Evolutionary conservation across 2,797 vertebrate species (phyloP).

Genomic region (Oryzias sinensis): DNA sequence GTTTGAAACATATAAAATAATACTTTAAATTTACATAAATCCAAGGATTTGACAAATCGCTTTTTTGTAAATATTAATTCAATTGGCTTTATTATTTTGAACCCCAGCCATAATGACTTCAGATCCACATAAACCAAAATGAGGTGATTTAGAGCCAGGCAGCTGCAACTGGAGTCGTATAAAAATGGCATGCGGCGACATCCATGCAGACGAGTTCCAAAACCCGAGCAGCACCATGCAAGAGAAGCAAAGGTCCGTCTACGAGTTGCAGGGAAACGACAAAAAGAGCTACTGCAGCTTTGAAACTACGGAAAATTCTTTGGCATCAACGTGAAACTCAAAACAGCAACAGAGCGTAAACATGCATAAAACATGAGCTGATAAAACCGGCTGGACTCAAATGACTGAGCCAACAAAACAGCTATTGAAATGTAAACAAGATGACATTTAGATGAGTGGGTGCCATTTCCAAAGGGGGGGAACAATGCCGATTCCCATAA

Average conservation of each 20-base stretch:
- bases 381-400: conserved; percentile 15
- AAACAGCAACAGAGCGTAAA: conserved; percentile 27
- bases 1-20: too few species aligned
- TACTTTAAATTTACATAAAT: too few species aligned
- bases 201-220: conserved; percentile 19
- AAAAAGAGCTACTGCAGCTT: conserved; percentile 30
- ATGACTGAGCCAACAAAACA: conserved; percentile 18
- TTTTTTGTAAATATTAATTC: too few species aligned
- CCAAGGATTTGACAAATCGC: too few species aligned
- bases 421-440: conserved; percentile 41
- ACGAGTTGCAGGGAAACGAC: conserved; percentile 10
- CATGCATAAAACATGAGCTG: conserved; percentile 42
- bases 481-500: conserved; percentile 54
- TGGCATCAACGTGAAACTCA: conserved; percentile 35
- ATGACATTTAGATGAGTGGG: conserved; percentile 42
- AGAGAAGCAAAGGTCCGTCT: conserved; percentile 14
- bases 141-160: conserved; percentile 5
- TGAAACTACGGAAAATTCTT: conserved; percentile 25
- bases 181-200: conserved; percentile 16
- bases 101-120: too few species aligned
- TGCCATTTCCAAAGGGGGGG: conserved; percentile 50
- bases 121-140: not conserved
- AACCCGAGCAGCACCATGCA: conserved; percentile 20
- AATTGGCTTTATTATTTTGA: too few species aligned
- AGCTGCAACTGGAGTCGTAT: not conserved